Conservation (phyloP, 2,888 invertebrate genomes). For the Caenorhabditis sp. region DNA sequence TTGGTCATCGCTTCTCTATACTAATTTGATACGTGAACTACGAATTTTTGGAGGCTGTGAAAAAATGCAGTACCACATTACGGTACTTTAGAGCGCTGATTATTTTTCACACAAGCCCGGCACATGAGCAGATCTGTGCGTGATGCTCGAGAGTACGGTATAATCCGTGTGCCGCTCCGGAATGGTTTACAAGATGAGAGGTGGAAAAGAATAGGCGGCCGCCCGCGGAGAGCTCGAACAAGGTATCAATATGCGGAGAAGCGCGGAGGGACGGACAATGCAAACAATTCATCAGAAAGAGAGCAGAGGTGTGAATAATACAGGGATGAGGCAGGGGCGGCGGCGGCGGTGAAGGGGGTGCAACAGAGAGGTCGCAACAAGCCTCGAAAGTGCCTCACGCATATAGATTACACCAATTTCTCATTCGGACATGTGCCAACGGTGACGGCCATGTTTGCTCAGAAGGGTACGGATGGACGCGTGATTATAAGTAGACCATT, state of each 20-base stretch:
- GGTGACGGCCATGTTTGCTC: slow-evolving; percentile 29
- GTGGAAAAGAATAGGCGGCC: slow-evolving; percentile 6
- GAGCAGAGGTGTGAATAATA: slow-evolving; percentile 48
- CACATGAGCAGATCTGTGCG: neutral
- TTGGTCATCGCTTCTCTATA: too few relatives aligned
- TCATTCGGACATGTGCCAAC: slow-evolving; percentile 35
- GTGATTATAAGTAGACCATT: too few relatives aligned
- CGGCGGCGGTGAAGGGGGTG: slow-evolving; percentile 15
- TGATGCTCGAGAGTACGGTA: neutral
- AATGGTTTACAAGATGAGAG: slow-evolving; percentile 14
- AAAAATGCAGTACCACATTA: too few relatives aligned
- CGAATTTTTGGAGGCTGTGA: too few relatives aligned
- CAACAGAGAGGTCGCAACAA: slow-evolving; percentile 31
- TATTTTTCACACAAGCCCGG: neutral
- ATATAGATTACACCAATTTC: slow-evolving; percentile 52
- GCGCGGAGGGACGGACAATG: slow-evolving; percentile 32
- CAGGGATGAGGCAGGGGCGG: slow-evolving; percentile 30
- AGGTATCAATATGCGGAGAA: slow-evolving; percentile 51
- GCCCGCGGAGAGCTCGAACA: slow-evolving; percentile 10
- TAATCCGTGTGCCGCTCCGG: neutral
- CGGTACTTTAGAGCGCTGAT: too few relatives aligned
- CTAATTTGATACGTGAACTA: too few relatives aligned
- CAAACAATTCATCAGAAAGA: slow-evolving; percentile 46
- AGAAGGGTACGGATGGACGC: too few relatives aligned
- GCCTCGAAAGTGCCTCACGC: slow-evolving; percentile 30